Conservation (phyloP, 2,113 vertebrate species). For the Hydropotes inermis region DNA sequence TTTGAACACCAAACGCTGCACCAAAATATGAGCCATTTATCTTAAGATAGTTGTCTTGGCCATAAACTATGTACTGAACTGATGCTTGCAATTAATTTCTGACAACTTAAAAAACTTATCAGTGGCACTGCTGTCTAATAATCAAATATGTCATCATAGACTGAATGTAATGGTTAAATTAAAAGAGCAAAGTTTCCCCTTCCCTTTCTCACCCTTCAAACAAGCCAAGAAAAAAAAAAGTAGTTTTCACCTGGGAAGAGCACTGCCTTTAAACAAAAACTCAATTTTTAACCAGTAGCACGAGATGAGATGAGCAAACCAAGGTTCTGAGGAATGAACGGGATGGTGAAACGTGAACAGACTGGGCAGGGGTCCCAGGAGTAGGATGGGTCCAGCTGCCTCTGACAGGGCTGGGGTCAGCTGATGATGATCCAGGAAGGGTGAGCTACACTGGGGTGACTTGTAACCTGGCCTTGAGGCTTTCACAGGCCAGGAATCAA, state of each 20-base stretch:
- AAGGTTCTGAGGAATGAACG: background rate
- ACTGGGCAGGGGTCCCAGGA: background rate
- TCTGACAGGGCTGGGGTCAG: background rate
- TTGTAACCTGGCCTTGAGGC: background rate
- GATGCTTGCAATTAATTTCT: conserved; percentile 69
- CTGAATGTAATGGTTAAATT: background rate
- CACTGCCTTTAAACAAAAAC: background rate
- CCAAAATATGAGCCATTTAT: conserved; percentile 74
- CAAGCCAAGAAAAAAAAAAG: background rate
- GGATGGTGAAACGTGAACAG: background rate
- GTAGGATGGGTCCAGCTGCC: background rate
- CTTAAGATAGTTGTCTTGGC: conserved; percentile 70
- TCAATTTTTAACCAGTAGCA: background rate
- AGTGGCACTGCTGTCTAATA: background rate
- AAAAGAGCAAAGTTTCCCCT: background rate
- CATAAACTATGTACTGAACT: conserved; percentile 53
- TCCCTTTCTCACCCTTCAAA: background rate
- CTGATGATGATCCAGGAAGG: background rate
- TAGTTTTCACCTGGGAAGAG: background rate
- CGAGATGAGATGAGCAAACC: background rate
- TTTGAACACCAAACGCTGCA: conserved; percentile 82
- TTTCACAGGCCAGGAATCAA: background rate
- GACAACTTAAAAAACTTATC: conserved; percentile 43
- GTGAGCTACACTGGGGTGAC: background rate
- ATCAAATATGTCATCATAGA: background rate